Conservation (phyloP, 2,113 vertebrate genomes). For the Esox niger region DNA sequence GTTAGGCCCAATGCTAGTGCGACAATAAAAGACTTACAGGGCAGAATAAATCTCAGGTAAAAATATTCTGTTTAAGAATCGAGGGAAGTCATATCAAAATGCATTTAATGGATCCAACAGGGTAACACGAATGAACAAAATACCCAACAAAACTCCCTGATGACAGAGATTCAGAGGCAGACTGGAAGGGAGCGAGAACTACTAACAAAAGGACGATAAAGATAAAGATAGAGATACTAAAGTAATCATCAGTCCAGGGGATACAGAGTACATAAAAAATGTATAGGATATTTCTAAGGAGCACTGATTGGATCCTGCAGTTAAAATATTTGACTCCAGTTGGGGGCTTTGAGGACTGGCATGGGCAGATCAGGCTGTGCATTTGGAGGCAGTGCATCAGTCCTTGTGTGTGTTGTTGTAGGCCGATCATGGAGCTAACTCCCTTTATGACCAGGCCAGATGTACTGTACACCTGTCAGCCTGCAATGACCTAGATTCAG, state of each 20-base stretch:
- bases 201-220: too few relatives aligned
- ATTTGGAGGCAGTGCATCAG: slow-evolving; percentile 2
- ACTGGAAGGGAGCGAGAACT: too few relatives aligned
- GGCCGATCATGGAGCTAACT: not conserved
- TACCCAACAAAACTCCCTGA: too few relatives aligned
- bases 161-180: too few relatives aligned
- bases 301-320: slow-evolving; percentile 1
- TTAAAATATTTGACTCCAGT: not conserved
- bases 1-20: too few relatives aligned
- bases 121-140: too few relatives aligned
- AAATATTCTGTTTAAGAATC: too few relatives aligned
- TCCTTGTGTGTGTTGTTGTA: not conserved
- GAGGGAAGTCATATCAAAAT: too few relatives aligned
- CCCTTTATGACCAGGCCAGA: not conserved
- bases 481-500: not conserved
- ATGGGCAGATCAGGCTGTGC: slow-evolving; percentile 11
- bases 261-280: slow-evolving; percentile 23
- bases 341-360: slow-evolving; percentile 1
- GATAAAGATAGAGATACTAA: too few relatives aligned
- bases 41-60: too few relatives aligned
- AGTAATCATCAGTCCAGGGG: slow-evolving; percentile 11
- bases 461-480: not conserved
- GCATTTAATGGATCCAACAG: too few relatives aligned
- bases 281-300: slow-evolving; percentile 16
- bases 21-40: too few relatives aligned